Evolutionary conservation across 2,797 vertebrate genomes (phyloP).

Genomic region (Falco concolor): DNA sequence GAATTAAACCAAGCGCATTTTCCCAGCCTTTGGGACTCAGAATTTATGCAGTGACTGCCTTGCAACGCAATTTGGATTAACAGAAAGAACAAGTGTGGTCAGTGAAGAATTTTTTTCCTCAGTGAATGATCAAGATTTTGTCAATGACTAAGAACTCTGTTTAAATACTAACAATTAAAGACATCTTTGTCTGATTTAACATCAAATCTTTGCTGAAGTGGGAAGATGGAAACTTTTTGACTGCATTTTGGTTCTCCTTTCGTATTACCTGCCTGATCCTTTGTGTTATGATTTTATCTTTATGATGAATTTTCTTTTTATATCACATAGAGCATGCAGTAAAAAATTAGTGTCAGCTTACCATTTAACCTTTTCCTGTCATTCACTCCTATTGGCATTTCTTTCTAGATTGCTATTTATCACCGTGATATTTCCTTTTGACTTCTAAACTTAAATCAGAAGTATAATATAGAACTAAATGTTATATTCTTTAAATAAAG

Average conservation of each 20-base stretch:
- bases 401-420: slow-evolving; percentile 1
- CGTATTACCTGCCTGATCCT: not conserved
- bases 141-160: not conserved
- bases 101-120: not conserved
- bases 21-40: not conserved
- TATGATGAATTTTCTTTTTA: slow-evolving; percentile 39
- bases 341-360: slow-evolving; percentile 19
- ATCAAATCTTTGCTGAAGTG: not conserved
- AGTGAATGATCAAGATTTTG: not conserved
- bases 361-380: slow-evolving; percentile 28
- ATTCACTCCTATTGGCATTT: slow-evolving; percentile 24
- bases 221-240: not conserved
- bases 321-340: not conserved
- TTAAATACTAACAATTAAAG: slow-evolving; percentile 20
- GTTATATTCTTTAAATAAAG: slow-evolving; percentile 3
- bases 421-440: slow-evolving; percentile 42
- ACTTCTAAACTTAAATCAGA: slow-evolving; percentile 21
- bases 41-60: not conserved
- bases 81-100: not conserved
- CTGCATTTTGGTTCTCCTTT: not conserved
- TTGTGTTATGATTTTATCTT: slow-evolving; percentile 31
- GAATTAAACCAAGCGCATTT: not conserved
- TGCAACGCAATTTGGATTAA: slow-evolving; percentile 32
- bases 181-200: not conserved
- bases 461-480: not conserved